Conservation (phyloP, 2,888 invertebrate species). For the Dasysyrphus tricinctus region DNA sequence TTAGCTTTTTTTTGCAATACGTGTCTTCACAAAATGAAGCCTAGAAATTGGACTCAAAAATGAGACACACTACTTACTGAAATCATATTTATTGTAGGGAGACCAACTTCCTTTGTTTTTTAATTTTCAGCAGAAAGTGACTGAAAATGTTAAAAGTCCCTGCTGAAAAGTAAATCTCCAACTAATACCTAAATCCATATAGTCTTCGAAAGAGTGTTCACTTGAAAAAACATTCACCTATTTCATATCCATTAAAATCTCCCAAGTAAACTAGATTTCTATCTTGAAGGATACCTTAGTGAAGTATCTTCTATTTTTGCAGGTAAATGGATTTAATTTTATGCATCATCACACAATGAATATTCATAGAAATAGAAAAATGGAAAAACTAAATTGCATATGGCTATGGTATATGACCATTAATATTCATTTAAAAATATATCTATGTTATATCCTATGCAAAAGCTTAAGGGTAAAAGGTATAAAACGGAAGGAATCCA, state of each 20-base stretch:
- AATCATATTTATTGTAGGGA: no score
- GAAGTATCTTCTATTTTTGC: background rate
- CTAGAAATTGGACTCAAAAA: no score
- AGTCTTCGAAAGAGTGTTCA: background rate
- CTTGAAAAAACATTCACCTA: background rate
- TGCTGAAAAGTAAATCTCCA: no score
- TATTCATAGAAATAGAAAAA: background rate
- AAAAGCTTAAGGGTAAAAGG: background rate
- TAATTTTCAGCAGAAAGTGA: no score
- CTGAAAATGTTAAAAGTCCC: no score
- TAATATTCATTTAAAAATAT: background rate
- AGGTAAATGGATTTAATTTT: slow-evolving; percentile 3
- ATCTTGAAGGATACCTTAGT: background rate
- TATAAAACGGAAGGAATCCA: background rate
- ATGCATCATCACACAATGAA: background rate
- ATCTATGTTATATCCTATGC: background rate
- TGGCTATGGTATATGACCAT: background rate
- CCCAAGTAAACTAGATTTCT: background rate
- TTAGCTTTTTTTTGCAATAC: no score
- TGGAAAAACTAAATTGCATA: background rate
- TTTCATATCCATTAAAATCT: background rate
- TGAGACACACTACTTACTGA: no score
- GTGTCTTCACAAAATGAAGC: no score
- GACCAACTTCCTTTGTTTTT: no score
- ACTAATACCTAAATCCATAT: background rate